phyloP scores from a whole-genome alignment of 2,888 invertebrate genomes.

The Osmoderma eremita region DNA sequence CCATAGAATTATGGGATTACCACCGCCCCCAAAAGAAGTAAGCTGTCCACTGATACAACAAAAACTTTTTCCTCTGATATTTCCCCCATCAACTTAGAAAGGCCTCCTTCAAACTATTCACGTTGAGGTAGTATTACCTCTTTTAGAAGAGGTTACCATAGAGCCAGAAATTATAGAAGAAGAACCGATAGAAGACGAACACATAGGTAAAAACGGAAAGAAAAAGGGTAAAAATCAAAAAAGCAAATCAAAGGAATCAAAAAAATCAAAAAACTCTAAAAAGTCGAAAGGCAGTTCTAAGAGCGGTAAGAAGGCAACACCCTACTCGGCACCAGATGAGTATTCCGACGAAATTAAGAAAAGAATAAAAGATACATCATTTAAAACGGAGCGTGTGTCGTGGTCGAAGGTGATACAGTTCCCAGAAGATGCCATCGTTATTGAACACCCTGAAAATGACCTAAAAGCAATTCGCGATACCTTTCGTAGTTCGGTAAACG shows the following conservation, averaged over 20 bases:
- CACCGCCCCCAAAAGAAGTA: constrained; percentile 67
- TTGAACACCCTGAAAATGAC: constrained; percentile 65
- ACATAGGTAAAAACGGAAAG: constrained; percentile 50
- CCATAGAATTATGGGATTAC: constrained; percentile 66
- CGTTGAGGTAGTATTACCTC: constrained; percentile 67
- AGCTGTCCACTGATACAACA: neutral
- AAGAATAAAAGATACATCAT: constrained; percentile 61
- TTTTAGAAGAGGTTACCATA: constrained; percentile 64
- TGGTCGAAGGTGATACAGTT: constrained; percentile 69
- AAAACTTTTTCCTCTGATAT: neutral
- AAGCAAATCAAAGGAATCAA: constrained; percentile 13
- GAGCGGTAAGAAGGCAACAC: constrained; percentile 43
- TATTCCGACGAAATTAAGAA: constrained; percentile 48
- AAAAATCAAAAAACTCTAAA: constrained; percentile 11
- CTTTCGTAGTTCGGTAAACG: constrained; percentile 66
- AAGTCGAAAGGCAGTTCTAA: constrained; percentile 38
- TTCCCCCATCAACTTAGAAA: constrained; percentile 54
- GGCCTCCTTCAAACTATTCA: constrained; percentile 63
- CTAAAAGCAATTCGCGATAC: constrained; percentile 67
- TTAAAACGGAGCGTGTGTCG: constrained; percentile 65
- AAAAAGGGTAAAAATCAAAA: constrained; percentile 56
- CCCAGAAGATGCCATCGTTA: constrained; percentile 65
- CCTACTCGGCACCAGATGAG: constrained; percentile 54
- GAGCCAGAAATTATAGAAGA: constrained; percentile 56
- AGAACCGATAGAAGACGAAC: constrained; percentile 39